Base-by-base conservation (phyloP, 2,888 invertebrate genomes). In the Schrankia costaestrigalis region DNA sequence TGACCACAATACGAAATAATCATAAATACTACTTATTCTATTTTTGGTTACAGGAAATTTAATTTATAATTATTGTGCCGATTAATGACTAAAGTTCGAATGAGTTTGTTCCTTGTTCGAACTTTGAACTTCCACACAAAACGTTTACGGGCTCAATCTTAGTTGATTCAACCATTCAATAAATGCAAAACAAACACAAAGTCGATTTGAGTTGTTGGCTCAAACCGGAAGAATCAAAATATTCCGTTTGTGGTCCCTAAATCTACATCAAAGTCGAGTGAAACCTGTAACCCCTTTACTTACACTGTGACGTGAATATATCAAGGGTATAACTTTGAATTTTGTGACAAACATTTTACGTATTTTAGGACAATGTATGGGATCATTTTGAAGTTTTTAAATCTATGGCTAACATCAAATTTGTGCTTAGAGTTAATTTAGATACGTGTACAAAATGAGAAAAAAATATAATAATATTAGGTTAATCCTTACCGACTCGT, bases 231-330 rank as follows among this genome's bases (percentile, higher is more conserved):
- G 35, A 26, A 31, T 24, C 37, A 47, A 50, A 50, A 53, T 53
- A 41, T 48, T 35, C 41, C 30, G 36, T 22, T 26, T 28, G 40
- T 44, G 44, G 33, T 39, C 32, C 34, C 30, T 21, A 24, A 36
- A 35, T 36, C 25, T 11, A 19, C 27, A 35, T 41, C 45, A 54
- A 45, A 41, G 45, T 28, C 38, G 19, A 30, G 28, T 29, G 29
- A 17, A 34, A 32, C 49, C 49, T 51, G 48, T 54, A 45, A 48
- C 32, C 38, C 37, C 38, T 41, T 35, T 32, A 41, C 30, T 26
- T 35, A 17, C 31, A 48, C 48, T 31, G 44, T 11, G 44, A 38
- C 35, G 22, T 31, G 44, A 48, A 44, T 44, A 44, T 21, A 15
- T 35, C 35, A 53, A 25, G 26, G 47, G 35, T 14, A 9, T n/a